Base-by-base conservation (phyloP, 2,888 invertebrate genomes). In the Cosmia pyralina region DNA sequence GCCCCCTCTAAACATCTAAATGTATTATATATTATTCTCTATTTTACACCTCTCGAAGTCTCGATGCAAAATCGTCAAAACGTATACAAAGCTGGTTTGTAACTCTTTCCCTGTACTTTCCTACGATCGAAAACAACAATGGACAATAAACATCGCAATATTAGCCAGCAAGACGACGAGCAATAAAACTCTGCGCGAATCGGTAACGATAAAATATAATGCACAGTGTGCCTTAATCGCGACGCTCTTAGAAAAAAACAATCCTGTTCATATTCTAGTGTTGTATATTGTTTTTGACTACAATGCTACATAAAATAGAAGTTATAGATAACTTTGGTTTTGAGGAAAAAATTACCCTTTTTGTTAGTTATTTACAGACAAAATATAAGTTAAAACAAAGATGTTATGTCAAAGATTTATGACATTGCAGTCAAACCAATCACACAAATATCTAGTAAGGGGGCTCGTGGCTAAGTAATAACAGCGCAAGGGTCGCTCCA, bases 151-250 rank as follows among this genome's bases (percentile, higher is more conserved):
- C 88, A 88, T 82, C 81, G 86, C 83, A 85, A 87, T 89, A 91
- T 90, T 88, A 85, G 87, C 71, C 71, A 82, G 86, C 87, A 90
- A 89, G 88, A 90, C 87, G 87, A 75, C 75, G 69, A 57, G 85
- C 85, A 88, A 88, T 90, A 90, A 90, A 90, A 89, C 81, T 84
- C 88, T 87, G 88, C 74, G 82, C 84, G 88, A 89, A 92, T 89
- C 79, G 85, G 86, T 86, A 85, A 86, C 86, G 85, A 89, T 88
- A 88, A 89, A 88, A 84, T 85, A 81, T 77, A 77, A 75, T 50
- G 77, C 79, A 85, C 79, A 82, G 68, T 79, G 73, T 34, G 57
- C 22, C 62, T 66, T 48, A 46, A 76, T 65, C 68, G 81, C 75
- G 22, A 38, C 38, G 17, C 38, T 34, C 62, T 34, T 17, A 28